Conservation (phyloP, 2,797 vertebrate genomes). For the Nannoperca obscura region DNA sequence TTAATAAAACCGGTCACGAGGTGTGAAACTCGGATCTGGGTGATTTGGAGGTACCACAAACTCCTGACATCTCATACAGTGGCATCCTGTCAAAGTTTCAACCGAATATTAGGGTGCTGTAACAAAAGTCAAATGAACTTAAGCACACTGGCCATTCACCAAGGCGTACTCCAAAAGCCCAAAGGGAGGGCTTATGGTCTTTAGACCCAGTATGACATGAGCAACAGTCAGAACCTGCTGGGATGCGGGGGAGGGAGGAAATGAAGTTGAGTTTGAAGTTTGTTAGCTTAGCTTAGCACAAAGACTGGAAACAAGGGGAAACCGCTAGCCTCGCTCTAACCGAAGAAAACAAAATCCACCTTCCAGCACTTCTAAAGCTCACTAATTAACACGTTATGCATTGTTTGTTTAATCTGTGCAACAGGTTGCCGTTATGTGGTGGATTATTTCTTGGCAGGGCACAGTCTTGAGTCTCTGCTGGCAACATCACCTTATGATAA, state of each 20-base stretch:
- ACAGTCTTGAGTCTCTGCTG: neutral
- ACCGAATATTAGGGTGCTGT: neutral
- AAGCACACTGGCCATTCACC: conserved; percentile 1
- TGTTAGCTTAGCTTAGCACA: neutral
- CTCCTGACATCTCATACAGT: conserved; percentile 12
- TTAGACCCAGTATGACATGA: conserved; percentile 38
- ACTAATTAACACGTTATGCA: neutral
- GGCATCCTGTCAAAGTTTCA: neutral
- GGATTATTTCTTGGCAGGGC: no score
- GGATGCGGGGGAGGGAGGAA: neutral
- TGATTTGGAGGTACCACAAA: conserved; percentile 25
- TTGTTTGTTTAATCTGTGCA: neutral
- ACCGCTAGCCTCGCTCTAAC: neutral
- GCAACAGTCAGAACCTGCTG: neutral
- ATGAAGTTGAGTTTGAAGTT: neutral
- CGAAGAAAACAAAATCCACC: neutral
- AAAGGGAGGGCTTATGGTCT: conserved; percentile 21
- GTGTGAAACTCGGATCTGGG: conserved; percentile 14
- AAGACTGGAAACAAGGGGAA: neutral
- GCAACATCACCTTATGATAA: neutral
- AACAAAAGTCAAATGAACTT: no score
- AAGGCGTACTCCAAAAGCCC: conserved; percentile 23
- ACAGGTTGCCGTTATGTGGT: neutral
- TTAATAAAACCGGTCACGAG: conserved; percentile 42
- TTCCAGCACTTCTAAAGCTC: neutral